Percentiles rank a stretch among this genome's conserved stretches.
These are phyloP conservation scores for Hycleus phaleratus DNA, from an alignment of 1,140 invertebrate species.

Conservation along the genomic window DNA sequence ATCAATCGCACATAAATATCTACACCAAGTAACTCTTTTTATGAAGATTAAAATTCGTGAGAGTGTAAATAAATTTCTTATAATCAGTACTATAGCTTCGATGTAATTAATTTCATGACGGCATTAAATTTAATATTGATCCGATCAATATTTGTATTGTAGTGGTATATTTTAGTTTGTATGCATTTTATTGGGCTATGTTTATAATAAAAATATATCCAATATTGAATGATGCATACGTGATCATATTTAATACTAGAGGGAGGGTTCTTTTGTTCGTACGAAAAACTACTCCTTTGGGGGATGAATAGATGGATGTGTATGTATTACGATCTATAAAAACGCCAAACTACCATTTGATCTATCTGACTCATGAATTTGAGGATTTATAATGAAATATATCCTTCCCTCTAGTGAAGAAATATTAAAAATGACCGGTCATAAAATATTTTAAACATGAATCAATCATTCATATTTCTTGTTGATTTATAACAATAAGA, in stretches of 20 bases:
- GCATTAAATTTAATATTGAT: background rate
- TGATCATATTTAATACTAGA: background rate
- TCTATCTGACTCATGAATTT: constrained; percentile 8
- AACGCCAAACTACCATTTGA: constrained; percentile 13
- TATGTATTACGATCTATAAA: no score
- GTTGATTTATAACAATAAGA: no score
- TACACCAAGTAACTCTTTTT: background rate
- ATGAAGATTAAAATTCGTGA: constrained; percentile 14
- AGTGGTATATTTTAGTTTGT: background rate
- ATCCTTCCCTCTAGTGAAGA: constrained; percentile 2
- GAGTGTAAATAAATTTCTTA: constrained; percentile 12
- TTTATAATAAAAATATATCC: constrained; percentile 5
- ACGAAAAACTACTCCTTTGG: no score
- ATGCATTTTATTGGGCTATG: constrained; percentile 14
- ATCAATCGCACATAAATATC: constrained; percentile 14
- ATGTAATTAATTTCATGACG: constrained; percentile 5
- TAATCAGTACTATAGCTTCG: background rate
- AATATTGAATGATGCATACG: constrained; percentile 8
- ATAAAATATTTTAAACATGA: no score
- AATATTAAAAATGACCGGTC: constrained; percentile 1
- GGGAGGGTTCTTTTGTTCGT: no score
- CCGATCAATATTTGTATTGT: background rate
- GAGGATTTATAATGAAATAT: constrained; percentile 8
- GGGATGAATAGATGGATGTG: no score
- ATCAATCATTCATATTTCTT: no score